Percentiles rank a stretch among this genome's conserved stretches.
phyloP scores from a whole-genome alignment of 2,113 vertebrate genomes.

The Phyllopteryx taeniolatus region DNA sequence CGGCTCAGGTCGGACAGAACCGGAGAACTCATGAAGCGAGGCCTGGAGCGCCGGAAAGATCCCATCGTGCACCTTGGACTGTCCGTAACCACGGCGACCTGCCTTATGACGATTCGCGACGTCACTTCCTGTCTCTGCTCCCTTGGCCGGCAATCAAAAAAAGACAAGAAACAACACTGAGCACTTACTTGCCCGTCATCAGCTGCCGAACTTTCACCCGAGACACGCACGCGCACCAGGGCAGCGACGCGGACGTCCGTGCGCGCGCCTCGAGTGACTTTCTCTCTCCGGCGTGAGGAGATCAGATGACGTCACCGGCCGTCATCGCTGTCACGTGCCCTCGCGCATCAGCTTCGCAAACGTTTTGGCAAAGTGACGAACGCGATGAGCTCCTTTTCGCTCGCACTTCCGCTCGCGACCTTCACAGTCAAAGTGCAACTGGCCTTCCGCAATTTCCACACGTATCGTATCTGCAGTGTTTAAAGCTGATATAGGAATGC shows the following conservation, averaged over 20 bases:
- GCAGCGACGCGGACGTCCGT: neutral
- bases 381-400: no score
- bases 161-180: neutral
- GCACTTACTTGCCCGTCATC: neutral
- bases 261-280: neutral
- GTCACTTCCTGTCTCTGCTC: neutral
- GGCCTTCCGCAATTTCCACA: no score
- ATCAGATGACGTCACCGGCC: neutral
- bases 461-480: no score
- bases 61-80: constrained; percentile 65
- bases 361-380: neutral
- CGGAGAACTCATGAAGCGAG: constrained; percentile 95
- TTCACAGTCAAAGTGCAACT: no score
- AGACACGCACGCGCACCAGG: neutral
- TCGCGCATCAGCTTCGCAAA: neutral
- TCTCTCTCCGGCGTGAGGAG: neutral
- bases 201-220: neutral
- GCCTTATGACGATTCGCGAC: no score
- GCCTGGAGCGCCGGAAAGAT: constrained; percentile 69
- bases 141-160: no score
- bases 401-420: no score
- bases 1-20: constrained; percentile 89
- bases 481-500: no score
- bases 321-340: neutral
- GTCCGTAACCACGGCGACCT: no score